Base-by-base conservation (phyloP, 2,797 vertebrate species). In the Tapera naevia region DNA sequence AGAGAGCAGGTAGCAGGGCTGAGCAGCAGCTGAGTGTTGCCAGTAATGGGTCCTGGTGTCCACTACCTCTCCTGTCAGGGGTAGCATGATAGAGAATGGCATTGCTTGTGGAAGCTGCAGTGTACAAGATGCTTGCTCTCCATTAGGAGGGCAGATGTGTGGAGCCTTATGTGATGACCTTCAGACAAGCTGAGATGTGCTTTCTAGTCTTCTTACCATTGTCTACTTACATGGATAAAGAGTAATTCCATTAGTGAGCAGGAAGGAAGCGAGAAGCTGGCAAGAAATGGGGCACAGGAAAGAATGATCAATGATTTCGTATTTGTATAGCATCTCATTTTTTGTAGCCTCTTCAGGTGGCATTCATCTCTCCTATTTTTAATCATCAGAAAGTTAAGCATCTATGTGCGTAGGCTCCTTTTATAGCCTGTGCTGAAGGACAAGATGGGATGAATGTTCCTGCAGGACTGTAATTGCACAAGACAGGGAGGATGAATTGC, bases 191-290 rank as follows among this genome's bases (percentile, higher is more conserved):
- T 3, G 30, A 70, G 65, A 60, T 66, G 58, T 0, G 8, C 18
- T 51, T 76, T 48, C 43, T 41, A 21, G 8, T 61, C 69, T 51
- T 79, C 45, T 33, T 28, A 48, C 58, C 45, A 7, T 32, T 74
- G 41, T 32, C 79, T 56, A 35, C 51, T 74, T 89, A 41, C 39
- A 72, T n/a, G 35, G 64, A 75, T 89, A 86, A 86, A 71, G 60
- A 85, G 35, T 74, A 86, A 60, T 64, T 76, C 51, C 48, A 64
- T 60, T 48, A 89, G 61, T 0, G 5, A 93, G 71, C 57, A 93
- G 85, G 64, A 94, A 95, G 89, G 81, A 86, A 74, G 79, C 56
- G 90, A 87, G 61, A 83, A 91, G 16, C 53, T 62, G 51, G 62
- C 60, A n/a, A 82, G 69, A 91, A 82, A 50, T 65, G 33, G 33